These are phyloP conservation scores for Eueides isabella DNA, from an alignment of 1,140 invertebrate species.

Conservation along the genomic window DNA sequence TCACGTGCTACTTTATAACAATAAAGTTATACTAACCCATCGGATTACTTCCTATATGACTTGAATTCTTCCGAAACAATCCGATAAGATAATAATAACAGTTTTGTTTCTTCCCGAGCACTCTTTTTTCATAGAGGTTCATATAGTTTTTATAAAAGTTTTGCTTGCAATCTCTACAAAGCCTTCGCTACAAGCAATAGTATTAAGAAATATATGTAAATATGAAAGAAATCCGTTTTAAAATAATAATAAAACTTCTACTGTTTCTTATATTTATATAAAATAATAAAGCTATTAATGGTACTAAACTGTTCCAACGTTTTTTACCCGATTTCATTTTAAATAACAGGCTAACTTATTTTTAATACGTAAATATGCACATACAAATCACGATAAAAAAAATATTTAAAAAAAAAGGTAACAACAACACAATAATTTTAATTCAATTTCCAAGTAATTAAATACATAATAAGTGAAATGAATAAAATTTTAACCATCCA, in stretches of 20 bases:
- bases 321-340: too few relatives aligned
- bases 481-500: conserved; percentile 43
- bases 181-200: background rate
- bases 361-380: background rate
- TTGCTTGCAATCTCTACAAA: background rate
- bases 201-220: too few relatives aligned
- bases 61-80: conserved; percentile 25
- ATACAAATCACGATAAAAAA: background rate
- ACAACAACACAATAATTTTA: background rate
- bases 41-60: conserved; percentile 50
- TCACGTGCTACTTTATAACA: conserved; percentile 68
- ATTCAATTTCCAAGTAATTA: background rate
- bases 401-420: background rate
- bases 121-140: background rate
- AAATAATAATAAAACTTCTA: too few relatives aligned
- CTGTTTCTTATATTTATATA: too few relatives aligned
- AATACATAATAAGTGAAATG: conserved; percentile 19
- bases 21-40: conserved; percentile 61
- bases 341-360: background rate
- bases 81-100: conserved; percentile 5
- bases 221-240: too few relatives aligned
- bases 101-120: background rate
- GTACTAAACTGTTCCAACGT: too few relatives aligned
- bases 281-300: too few relatives aligned
- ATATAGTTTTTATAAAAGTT: background rate